phyloP scores from a whole-genome alignment of 2,888 invertebrate species.

The Caenorhabditis becei region DNA sequence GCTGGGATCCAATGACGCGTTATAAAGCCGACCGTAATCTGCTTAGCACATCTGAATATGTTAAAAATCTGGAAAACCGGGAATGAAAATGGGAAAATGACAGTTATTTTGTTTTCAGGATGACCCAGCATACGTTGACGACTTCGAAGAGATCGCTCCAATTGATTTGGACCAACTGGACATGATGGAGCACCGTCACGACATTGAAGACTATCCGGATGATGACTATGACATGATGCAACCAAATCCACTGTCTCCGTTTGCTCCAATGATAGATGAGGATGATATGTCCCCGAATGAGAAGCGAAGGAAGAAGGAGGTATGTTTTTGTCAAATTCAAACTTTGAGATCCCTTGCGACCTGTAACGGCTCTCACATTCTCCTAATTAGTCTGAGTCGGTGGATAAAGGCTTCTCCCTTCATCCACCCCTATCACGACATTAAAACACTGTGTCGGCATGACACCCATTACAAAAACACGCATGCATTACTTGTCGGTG shows the following conservation, averaged over 20 bases:
- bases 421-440: slow-evolving; percentile 39
- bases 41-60: slow-evolving; percentile 52
- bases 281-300: slow-evolving; percentile 41
- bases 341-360: too few species aligned
- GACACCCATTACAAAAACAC: slow-evolving; percentile 17
- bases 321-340: slow-evolving; percentile 15
- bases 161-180: slow-evolving; percentile 49
- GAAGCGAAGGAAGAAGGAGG: slow-evolving; percentile 30
- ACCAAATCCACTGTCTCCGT: slow-evolving; percentile 38
- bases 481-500: slow-evolving; percentile 39
- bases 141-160: slow-evolving; percentile 64
- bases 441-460: slow-evolving; percentile 24
- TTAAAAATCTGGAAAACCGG: neutral
- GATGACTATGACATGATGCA: slow-evolving; percentile 16
- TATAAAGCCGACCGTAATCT: slow-evolving; percentile 53
- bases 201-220: slow-evolving; percentile 26
- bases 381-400: too few species aligned
- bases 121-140: slow-evolving; percentile 54
- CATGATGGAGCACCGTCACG: slow-evolving; percentile 22
- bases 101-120: slow-evolving; percentile 50
- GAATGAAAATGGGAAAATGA: slow-evolving; percentile 9
- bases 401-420: too few species aligned
- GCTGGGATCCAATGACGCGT: slow-evolving; percentile 43
- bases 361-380: too few species aligned
- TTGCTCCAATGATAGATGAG: slow-evolving; percentile 19